These are phyloP conservation scores for Leptodactylus fuscus DNA, from an alignment of 2,113 vertebrate species.

Conservation along the genomic window DNA sequence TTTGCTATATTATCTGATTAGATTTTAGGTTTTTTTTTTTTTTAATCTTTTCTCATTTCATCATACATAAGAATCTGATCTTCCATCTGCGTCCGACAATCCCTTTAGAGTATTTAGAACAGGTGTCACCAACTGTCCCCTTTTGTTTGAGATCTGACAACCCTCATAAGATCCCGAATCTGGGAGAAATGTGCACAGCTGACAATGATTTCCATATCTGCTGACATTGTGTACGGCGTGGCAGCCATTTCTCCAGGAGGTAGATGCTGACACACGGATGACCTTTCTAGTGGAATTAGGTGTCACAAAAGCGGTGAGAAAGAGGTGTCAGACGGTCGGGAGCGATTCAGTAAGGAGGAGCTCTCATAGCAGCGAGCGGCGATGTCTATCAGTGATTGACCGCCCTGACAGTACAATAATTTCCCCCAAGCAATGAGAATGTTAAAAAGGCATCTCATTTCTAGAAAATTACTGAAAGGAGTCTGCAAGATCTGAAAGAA, in stretches of 20 bases:
- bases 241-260: constrained; percentile 30
- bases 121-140: constrained; percentile 10
- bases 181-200: not conserved
- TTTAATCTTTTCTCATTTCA: too few relatives aligned
- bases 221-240: not conserved
- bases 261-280: constrained; percentile 31
- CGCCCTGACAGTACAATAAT: not conserved
- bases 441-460: too few relatives aligned
- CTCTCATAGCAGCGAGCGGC: not conserved
- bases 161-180: not conserved
- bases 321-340: not conserved
- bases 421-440: not conserved
- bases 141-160: not conserved
- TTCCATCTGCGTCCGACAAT: not conserved
- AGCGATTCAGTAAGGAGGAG: not conserved
- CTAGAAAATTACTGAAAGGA: too few relatives aligned
- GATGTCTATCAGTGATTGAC: too few relatives aligned
- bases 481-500: too few relatives aligned
- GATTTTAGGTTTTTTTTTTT: too few relatives aligned
- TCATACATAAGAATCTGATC: too few relatives aligned
- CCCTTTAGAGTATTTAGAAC: not conserved
- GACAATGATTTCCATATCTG: constrained; percentile 23
- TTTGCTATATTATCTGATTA: too few relatives aligned
- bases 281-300: constrained; percentile 41
- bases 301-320: not conserved